phyloP scores from a whole-genome alignment of 2,888 invertebrate species.

The Ptychoptera albimana region DNA sequence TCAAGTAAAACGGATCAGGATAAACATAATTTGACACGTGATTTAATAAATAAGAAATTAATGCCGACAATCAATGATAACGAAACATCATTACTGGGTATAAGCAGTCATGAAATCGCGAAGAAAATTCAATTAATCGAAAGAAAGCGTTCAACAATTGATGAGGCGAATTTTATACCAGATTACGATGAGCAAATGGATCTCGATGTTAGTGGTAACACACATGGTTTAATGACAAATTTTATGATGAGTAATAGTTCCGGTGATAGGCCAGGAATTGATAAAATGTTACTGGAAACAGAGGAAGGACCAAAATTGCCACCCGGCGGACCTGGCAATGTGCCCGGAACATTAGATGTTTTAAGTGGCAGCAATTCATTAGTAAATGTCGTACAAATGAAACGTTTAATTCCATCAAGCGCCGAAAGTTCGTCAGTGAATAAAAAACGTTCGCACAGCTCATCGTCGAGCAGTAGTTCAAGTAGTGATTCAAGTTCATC shows the following conservation, averaged over 20 bases:
- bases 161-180: conserved; percentile 58
- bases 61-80: too few relatives aligned
- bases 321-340: too few relatives aligned
- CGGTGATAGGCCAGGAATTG: conserved; percentile 15
- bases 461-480: conserved; percentile 34
- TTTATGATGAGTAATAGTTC: conserved; percentile 16
- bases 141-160: conserved; percentile 48
- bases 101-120: conserved; percentile 20
- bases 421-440: conserved; percentile 31
- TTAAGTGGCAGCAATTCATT: too few relatives aligned
- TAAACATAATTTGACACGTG: too few relatives aligned
- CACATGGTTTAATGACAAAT: conserved; percentile 21
- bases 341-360: too few relatives aligned
- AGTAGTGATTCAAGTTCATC: conserved; percentile 28
- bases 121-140: conserved; percentile 28
- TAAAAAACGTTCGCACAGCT: conserved; percentile 30
- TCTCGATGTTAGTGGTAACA: conserved; percentile 34
- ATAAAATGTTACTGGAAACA: conserved; percentile 31
- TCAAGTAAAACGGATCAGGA: neutral
- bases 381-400: too few relatives aligned
- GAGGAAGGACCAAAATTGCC: conserved; percentile 25
- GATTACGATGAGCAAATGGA: conserved; percentile 58
- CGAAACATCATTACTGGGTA: conserved; percentile 15
- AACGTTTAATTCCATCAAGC: too few relatives aligned
- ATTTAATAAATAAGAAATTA: too few relatives aligned